Conservation (phyloP, 92 coral and sea anemone genomes). For the Epizoanthus ramosus region DNA sequence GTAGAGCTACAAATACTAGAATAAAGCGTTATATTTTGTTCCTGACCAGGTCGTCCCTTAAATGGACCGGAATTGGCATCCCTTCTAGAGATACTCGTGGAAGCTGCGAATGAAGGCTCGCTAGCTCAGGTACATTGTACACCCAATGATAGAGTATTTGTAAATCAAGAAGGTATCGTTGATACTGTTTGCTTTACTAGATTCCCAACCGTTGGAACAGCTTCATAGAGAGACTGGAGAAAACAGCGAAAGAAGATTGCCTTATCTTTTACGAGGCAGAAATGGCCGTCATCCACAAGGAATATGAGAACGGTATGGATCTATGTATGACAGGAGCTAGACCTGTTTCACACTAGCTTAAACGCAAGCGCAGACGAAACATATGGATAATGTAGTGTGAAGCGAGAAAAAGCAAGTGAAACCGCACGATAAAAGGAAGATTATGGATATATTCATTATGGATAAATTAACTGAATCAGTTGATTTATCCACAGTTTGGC, state of each 20-base stretch:
- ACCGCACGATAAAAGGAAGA: too few relatives aligned
- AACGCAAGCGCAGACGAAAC: too few relatives aligned
- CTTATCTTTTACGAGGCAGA: conserved; percentile 69
- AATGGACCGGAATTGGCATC: conserved; percentile 74
- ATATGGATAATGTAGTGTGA: too few relatives aligned
- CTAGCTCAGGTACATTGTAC: conserved; percentile 60
- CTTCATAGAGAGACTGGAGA: conserved; percentile 66
- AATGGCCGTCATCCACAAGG: conserved; percentile 63
- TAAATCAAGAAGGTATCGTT: neutral
- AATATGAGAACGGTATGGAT: conserved; percentile 60
- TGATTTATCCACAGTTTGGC: too few relatives aligned
- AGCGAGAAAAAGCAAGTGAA: too few relatives aligned
- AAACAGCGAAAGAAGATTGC: conserved; percentile 74
- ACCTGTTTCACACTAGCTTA: too few relatives aligned
- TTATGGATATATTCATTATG: too few relatives aligned
- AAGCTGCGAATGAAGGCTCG: conserved; percentile 77
- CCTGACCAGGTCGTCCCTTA: conserved; percentile 52
- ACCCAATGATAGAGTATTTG: too few relatives aligned
- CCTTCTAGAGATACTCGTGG: conserved; percentile 67
- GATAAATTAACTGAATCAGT: too few relatives aligned
- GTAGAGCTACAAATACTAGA: too few relatives aligned
- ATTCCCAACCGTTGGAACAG: conserved; percentile 76
- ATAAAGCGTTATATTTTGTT: neutral
- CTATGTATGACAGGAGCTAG: neutral
- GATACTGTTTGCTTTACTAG: conserved; percentile 20